These are phyloP conservation scores for Rousettus madagascariensis DNA, from an alignment of 2,797 vertebrate genomes.

Conservation along the genomic window DNA sequence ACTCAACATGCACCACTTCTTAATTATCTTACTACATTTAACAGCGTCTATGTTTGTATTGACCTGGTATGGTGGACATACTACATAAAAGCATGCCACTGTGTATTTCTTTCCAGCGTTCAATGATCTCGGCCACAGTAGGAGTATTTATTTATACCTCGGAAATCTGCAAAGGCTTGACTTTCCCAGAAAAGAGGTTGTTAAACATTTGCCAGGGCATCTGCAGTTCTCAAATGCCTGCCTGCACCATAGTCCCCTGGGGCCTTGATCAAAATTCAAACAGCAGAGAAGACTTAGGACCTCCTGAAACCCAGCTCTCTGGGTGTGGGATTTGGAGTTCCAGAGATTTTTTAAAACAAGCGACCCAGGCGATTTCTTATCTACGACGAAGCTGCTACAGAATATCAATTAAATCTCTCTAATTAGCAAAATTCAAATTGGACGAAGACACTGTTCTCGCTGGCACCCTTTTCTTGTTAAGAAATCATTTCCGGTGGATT, in stretches of 20 bases:
- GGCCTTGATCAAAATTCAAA: not conserved
- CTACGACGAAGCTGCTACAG: not conserved
- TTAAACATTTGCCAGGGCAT: not conserved
- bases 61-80: not conserved
- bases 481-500: not conserved
- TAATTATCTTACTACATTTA: not conserved
- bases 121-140: not conserved
- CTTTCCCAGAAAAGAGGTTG: not conserved
- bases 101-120: not conserved
- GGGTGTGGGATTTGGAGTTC: not conserved
- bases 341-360: not conserved
- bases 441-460: not conserved
- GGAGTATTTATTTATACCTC: fast-evolving
- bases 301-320: not conserved
- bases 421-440: not conserved
- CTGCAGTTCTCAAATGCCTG: not conserved
- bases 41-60: not conserved
- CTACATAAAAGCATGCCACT: fast-evolving
- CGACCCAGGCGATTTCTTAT: not conserved
- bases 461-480: not conserved
- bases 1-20: not conserved
- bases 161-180: not conserved
- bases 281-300: not conserved
- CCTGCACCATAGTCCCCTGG: fast-evolving
- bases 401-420: not conserved